Evolutionary conservation across 2,797 vertebrate genomes (phyloP), one percentile per base, ranked within the genome.

Genomic region (Melanotaenia boesemani): DNA sequence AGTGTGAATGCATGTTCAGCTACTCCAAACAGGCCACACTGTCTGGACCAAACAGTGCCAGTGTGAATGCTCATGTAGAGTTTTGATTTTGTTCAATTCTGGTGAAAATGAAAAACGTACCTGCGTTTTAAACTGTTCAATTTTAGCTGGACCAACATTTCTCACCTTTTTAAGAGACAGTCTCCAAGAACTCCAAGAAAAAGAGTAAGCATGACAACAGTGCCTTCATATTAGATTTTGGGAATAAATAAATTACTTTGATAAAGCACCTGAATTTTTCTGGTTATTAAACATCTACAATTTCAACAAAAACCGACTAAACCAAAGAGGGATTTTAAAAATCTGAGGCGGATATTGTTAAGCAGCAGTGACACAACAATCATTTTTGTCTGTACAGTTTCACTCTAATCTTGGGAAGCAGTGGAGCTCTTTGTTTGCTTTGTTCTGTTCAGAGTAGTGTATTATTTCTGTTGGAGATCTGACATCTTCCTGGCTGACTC

Each of bases 191-290:
- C 34, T 71, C 12, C 28, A 28, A 16, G 50, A 22, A 70, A 54
- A 78, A 57, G 56, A 59, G 81, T 36, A 36, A 63, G 54, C 57
- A 10, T 72, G 55, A 67, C 59, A 66, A 70, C 70, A 68, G 28
- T 70, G 34, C 50, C 67, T 24, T 54, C 28, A 41, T 73, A 37
- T 22, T 58, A 52, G 62, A 64, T 66, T 62, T 64, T 16, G 32
- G 39, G 70, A 74, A 34, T 61, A 44, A 16, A 64, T 24, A 68
- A 50, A 41, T 67, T 60, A 55, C 13, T 69, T 66, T 54, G n/a
- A 61, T 50, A 15, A 24, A 50, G 50, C 54, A 5, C 6, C 13
- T 54, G n/a, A 12, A 5, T 36, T 36, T 50, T 52, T 37, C 37
- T 52, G 46, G 39, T 52, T 44, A 48, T 26, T 46, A 50, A 61